Conservation (phyloP, 2,797 vertebrate species). For the Microctenopoma steveboyesi region DNA sequence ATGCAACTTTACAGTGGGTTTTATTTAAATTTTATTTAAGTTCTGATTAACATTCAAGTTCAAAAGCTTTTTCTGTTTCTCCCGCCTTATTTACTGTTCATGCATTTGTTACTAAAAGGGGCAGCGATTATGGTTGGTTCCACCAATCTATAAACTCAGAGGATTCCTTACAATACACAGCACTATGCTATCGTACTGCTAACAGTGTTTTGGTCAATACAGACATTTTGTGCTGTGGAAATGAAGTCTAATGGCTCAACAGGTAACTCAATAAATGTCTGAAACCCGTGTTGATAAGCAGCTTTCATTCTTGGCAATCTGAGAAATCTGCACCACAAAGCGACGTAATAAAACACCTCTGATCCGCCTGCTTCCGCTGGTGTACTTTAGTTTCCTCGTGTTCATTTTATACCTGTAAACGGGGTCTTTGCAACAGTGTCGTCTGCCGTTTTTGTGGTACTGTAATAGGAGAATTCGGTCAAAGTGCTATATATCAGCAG, state of each 20-base stretch:
- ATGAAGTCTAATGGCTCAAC: conserved; percentile 44
- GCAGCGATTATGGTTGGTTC: conserved; percentile 33
- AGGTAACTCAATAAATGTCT: conserved; percentile 87
- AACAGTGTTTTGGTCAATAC: conserved; percentile 40
- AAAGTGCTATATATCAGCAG: conserved; percentile 36
- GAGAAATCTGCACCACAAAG: conserved; percentile 17
- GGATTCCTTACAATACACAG: conserved; percentile 51
- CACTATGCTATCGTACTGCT: conserved; percentile 27
- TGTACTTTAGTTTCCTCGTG: conserved; percentile 5
- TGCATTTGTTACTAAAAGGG: conserved; percentile 50
- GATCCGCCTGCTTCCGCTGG: conserved; percentile 25
- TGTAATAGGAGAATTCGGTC: neutral
- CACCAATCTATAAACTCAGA: conserved; percentile 57
- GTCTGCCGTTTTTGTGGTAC: neutral
- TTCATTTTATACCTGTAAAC: conserved; percentile 30
- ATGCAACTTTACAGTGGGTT: conserved; percentile 56
- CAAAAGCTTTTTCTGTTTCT: conserved; percentile 45
- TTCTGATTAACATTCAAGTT: conserved; percentile 50
- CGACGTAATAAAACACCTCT: conserved; percentile 40
- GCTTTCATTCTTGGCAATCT: conserved; percentile 17
- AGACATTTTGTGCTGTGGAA: conserved; percentile 31
- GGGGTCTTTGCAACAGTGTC: conserved; percentile 9
- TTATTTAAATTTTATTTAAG: conserved; percentile 80
- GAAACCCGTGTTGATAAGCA: conserved; percentile 82
- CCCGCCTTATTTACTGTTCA: conserved; percentile 63